Evolutionary conservation across 92 coral and sea anemone species (phyloP), one percentile per base, ranked within the genome.

Genomic region (Zoanthus sansibaricus): DNA sequence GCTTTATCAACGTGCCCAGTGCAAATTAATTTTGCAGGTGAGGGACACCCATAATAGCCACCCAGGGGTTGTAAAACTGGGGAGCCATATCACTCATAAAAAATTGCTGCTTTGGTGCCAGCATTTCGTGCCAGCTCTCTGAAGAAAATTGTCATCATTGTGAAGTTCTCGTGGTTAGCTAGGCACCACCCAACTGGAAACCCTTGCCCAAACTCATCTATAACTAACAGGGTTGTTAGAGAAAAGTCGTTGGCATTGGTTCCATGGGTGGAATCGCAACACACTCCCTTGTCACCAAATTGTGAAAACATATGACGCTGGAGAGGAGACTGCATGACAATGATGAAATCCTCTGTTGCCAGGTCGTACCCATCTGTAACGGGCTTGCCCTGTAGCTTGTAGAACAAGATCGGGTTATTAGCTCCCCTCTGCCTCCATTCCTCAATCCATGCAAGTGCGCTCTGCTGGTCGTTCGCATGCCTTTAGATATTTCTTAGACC

Each of bases 141-240:
- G 66, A 87, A 91, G 79, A 94, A 91, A 13, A 87, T 59, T 42
- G 74, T 71, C 93, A 94, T 86, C 6, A 75, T 69, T 7, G 94
- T 88, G 54, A 87, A 86, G 76, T 94, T 94, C 74, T 94, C 94
- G 21, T 91, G 92, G 74, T 83, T 91, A 15, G 94, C 89, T 17
- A 93, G 71, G 55, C 92, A 89, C 97, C 97, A 94, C 46, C 90
- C 97, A 18, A 79, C 93, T 1, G 97, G 97, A 32, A 91, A 66
- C n/a, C 97, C 94, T 78, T 89, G 71, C 5, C 97, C 97, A 75
- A 83, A 92, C 49, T 94, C 92, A 72, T 94, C 94, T 1, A 91
- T 51, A 7, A 84, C 93, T 18, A 89, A 75, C 51, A 91, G 20
- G 3, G 96, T 91, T 1, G 93, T 83, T 6, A 89, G 86, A 1